phyloP scores from a whole-genome alignment of 1,140 invertebrate species.

The Heterodera schachtii region DNA sequence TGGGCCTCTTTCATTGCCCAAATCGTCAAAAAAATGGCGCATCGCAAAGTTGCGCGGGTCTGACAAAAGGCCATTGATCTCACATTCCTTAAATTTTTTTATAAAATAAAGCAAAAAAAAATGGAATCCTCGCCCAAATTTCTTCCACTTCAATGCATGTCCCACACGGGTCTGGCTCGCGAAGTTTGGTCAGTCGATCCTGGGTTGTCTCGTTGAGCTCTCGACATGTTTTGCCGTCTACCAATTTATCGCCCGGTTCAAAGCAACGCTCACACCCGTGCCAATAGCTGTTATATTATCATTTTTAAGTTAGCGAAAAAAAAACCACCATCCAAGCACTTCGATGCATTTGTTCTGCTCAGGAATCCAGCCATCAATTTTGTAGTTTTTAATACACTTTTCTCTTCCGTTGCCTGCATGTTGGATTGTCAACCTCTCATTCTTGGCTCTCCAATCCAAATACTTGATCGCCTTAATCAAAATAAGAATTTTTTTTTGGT shows the following conservation, averaged over 20 bases:
- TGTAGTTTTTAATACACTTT: background rate
- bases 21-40: too few relatives aligned
- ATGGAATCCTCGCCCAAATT: background rate
- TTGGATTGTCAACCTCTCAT: background rate
- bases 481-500: too few relatives aligned
- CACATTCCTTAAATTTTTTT: too few relatives aligned
- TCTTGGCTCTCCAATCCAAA: constrained; percentile 6
- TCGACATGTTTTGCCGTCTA: background rate
- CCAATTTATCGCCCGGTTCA: background rate
- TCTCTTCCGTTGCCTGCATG: constrained; percentile 2
- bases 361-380: constrained; percentile 3
- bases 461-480: background rate
- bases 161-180: background rate
- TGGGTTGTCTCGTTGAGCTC: constrained; percentile 1
- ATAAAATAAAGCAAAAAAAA: too few relatives aligned
- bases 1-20: constrained; percentile 2
- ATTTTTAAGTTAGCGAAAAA: too few relatives aligned
- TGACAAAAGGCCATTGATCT: too few relatives aligned
- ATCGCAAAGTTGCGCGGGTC: too few relatives aligned
- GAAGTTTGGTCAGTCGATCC: background rate
- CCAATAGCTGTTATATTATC: too few relatives aligned
- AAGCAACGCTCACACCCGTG: background rate
- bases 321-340: background rate
- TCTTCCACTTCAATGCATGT: background rate
- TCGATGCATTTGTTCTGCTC: background rate